These are phyloP conservation scores for Buteo buteo DNA, from an alignment of 2,113 vertebrate genomes.

Conservation along the genomic window DNA sequence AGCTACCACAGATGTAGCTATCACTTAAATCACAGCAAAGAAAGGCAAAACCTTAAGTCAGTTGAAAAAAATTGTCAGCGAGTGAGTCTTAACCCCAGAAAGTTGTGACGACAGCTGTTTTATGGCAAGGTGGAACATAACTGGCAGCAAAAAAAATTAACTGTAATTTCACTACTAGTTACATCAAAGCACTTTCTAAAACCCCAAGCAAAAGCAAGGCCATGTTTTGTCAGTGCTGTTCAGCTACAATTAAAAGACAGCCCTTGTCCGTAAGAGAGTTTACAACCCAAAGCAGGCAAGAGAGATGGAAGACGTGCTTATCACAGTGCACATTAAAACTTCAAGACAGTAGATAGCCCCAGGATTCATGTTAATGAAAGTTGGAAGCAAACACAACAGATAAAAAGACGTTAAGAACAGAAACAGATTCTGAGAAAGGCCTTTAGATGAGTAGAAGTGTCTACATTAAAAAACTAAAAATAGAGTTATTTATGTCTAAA, in stretches of 20 bases:
- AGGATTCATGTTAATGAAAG: constrained; percentile 45
- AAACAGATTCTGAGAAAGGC: background rate
- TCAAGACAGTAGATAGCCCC: constrained; percentile 32
- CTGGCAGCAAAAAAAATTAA: background rate
- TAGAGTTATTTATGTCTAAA: constrained; percentile 3
- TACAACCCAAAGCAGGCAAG: background rate
- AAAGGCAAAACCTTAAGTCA: background rate
- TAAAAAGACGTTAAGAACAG: background rate
- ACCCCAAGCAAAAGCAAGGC: constrained; percentile 10
- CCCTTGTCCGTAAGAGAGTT: constrained; percentile 26
- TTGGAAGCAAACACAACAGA: constrained; percentile 11
- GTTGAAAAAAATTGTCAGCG: background rate
- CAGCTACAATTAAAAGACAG: constrained; percentile 23
- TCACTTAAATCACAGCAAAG: background rate
- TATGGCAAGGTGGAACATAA: constrained; percentile 11
- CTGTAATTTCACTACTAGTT: background rate
- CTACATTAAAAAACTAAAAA: constrained; percentile 10
- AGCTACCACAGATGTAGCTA: background rate
- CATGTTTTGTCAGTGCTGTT: background rate
- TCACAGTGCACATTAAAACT: constrained; percentile 27
- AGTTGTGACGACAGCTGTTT: background rate
- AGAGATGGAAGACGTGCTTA: background rate
- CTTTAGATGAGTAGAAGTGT: background rate
- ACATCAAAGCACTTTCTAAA: constrained; percentile 15
- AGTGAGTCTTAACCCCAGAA: background rate